A percentile compares a stretch with the other conserved stretches of the same genome.
Conservation (phyloP, 2,888 invertebrate species). For the Pandemis corylana region DNA sequence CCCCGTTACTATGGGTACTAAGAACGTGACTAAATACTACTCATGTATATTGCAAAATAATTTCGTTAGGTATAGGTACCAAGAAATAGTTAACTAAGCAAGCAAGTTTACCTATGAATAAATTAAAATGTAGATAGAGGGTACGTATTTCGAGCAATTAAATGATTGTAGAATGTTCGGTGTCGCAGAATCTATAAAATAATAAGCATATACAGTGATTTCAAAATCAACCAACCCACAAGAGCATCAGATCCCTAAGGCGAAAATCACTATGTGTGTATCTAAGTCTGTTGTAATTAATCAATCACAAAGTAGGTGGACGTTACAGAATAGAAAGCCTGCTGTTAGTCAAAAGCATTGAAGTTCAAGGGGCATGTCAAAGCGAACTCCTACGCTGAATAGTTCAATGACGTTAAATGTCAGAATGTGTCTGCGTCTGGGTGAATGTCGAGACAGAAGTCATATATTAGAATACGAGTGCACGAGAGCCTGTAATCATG, state of each 20-base stretch:
- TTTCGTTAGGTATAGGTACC: neutral
- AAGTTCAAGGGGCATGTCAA: constrained; percentile 57
- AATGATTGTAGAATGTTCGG: constrained; percentile 1
- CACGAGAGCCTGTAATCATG: constrained; percentile 44
- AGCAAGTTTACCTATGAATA: neutral
- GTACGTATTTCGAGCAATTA: neutral
- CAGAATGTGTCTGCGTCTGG: constrained; percentile 56
- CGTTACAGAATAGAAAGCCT: constrained; percentile 37
- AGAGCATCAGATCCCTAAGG: too few species aligned
- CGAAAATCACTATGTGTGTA: too few species aligned
- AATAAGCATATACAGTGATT: neutral
- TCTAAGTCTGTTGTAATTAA: too few species aligned
- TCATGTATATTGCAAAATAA: neutral
- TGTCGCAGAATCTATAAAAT: neutral
- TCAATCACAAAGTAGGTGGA: neutral
- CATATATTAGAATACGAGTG: constrained; percentile 40
- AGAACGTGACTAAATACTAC: too few species aligned
- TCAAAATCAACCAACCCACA: neutral
- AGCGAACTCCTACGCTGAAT: constrained; percentile 45
- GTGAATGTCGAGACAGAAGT: constrained; percentile 54
- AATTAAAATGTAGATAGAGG: neutral
- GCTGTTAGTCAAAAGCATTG: constrained; percentile 45
- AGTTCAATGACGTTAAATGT: constrained; percentile 65
- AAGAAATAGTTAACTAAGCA: neutral
- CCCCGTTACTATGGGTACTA: too few species aligned